Evolutionary conservation across 2,888 invertebrate species (phyloP).

Genomic region (Amiota communis): DNA sequence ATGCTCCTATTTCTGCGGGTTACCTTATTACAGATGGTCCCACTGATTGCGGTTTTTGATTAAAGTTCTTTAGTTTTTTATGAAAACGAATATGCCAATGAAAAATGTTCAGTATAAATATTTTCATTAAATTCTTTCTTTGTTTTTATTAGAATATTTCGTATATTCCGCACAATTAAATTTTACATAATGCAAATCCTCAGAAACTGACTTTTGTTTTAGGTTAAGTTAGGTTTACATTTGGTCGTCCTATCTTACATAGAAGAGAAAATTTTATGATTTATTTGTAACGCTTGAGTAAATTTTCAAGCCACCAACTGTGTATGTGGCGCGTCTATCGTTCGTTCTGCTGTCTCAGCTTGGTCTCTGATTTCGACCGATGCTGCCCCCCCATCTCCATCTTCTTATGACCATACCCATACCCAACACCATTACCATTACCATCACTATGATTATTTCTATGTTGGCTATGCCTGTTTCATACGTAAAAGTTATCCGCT

Average conservation of each 20-base stretch:
- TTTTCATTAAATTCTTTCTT: too few relatives aligned
- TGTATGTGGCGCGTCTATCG: slow-evolving; percentile 29
- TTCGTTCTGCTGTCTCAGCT: too few relatives aligned
- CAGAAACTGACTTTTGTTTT: slow-evolving; percentile 1
- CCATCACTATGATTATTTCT: background rate
- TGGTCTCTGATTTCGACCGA: too few relatives aligned
- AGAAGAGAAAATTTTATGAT: slow-evolving; percentile 53
- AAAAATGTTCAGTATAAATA: too few relatives aligned
- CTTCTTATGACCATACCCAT: too few relatives aligned
- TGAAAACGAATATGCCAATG: background rate
- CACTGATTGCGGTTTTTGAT: background rate
- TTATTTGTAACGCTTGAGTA: slow-evolving; percentile 55
- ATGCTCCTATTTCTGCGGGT: too few relatives aligned
- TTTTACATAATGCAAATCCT: background rate
- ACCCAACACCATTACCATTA: too few relatives aligned
- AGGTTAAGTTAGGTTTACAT: background rate
- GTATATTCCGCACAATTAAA: background rate
- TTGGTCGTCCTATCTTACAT: background rate
- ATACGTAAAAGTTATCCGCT: background rate
- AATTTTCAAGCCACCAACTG: slow-evolving; percentile 50
- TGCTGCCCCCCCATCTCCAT: too few relatives aligned
- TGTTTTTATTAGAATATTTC: background rate
- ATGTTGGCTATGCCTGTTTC: background rate
- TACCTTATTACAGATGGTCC: too few relatives aligned
- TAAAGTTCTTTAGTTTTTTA: background rate